Conservation (phyloP, 2,113 vertebrate species). For the Ciconia maguari region DNA sequence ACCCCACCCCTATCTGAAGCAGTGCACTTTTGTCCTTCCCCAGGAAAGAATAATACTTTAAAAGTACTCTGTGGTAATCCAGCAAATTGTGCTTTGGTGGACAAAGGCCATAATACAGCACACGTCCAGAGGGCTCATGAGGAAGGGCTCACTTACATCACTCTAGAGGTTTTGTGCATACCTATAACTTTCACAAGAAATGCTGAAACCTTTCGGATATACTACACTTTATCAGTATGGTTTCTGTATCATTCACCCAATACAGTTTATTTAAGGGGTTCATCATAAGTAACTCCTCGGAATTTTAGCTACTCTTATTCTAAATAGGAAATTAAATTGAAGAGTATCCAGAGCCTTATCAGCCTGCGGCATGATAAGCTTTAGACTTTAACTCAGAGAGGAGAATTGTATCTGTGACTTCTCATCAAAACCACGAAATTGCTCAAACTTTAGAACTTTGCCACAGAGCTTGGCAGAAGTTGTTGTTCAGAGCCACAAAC, state of each 20-base stretch:
- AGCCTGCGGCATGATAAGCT: not conserved
- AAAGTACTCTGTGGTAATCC: constrained; percentile 6
- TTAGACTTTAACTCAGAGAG: not conserved
- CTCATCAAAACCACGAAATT: not conserved
- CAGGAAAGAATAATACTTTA: constrained; percentile 18
- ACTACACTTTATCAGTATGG: not conserved
- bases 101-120: not conserved
- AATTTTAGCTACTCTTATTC: not conserved
- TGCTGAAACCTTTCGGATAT: not conserved
- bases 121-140: not conserved
- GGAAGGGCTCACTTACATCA: not conserved
- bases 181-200: not conserved
- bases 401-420: not conserved
- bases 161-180: not conserved
- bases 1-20: not conserved
- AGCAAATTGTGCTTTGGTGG: not conserved
- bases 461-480: not conserved
- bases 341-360: not conserved
- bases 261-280: not conserved
- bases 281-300: not conserved
- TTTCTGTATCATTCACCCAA: not conserved
- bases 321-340: not conserved
- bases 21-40: not conserved
- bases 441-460: not conserved
- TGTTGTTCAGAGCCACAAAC: not conserved